phyloP scores from a whole-genome alignment of 2,113 vertebrate genomes.

The Gymnorhina tibicen region DNA sequence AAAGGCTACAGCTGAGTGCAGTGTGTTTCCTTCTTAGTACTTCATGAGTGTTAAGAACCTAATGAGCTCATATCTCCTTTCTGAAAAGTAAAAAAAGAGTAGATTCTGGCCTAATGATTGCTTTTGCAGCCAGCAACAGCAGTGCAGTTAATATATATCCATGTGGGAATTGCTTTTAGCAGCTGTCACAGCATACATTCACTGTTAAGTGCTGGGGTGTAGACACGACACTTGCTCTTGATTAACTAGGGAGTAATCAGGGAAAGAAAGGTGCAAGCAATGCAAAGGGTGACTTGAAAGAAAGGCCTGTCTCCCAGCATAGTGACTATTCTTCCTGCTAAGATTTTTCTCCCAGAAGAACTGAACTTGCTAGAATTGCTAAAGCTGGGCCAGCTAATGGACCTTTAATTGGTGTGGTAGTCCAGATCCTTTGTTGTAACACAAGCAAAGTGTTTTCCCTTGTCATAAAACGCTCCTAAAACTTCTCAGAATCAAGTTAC shows the following conservation, averaged over 20 bases:
- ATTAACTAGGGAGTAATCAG: slow-evolving; percentile 6
- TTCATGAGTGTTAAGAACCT: not conserved
- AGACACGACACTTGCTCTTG: not conserved
- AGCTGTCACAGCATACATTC: not conserved
- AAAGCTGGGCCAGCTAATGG: not conserved
- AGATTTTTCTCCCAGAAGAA: not conserved
- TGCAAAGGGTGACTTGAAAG: not conserved
- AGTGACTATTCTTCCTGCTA: not conserved
- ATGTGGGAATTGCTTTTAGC: slow-evolving; percentile 6
- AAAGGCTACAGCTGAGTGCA: not conserved
- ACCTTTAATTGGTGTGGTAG: not conserved
- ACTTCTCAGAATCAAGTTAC: not conserved
- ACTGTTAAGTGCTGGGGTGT: not conserved
- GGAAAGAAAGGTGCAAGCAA: not conserved
- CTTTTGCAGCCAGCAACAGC: not conserved
- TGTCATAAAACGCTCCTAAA: not conserved
- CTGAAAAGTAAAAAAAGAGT: not conserved
- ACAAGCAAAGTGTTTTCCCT: not conserved
- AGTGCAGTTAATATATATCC: not conserved
- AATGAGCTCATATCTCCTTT: slow-evolving; percentile 18
- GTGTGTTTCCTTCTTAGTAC: not conserved
- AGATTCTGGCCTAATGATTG: not conserved
- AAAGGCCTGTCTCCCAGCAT: not conserved
- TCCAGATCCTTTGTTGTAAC: not conserved
- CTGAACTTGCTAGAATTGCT: not conserved